phyloP scores from a whole-genome alignment of 2,888 invertebrate genomes.

The Hyposoter dolosus region DNA sequence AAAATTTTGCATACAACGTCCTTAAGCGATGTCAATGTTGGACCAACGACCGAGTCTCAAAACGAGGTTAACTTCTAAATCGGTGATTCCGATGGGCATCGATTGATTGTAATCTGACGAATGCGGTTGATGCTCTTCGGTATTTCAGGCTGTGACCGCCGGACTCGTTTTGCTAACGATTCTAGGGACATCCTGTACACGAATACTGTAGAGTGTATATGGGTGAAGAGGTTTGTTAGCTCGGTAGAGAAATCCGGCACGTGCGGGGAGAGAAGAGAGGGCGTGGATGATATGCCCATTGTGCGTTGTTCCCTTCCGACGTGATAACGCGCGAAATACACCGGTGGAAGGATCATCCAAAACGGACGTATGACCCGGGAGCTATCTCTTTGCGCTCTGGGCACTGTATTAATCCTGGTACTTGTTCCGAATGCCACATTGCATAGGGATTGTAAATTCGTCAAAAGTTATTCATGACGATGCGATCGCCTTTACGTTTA shows the following conservation, averaged over 20 bases:
- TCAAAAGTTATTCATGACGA: not conserved
- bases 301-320: slow-evolving; percentile 40
- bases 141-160: not conserved
- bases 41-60: not conserved
- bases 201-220: not conserved
- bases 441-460: slow-evolving; percentile 35
- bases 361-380: slow-evolving; percentile 47
- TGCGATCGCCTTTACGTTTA: not conserved
- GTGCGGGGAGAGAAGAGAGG: slow-evolving; percentile 1
- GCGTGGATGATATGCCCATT: slow-evolving; percentile 41
- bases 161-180: not conserved
- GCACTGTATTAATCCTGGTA: slow-evolving; percentile 60
- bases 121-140: no score
- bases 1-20: no score
- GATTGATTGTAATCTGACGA: not conserved
- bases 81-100: no score
- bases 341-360: slow-evolving; percentile 51
- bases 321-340: slow-evolving; percentile 48
- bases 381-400: slow-evolving; percentile 59
- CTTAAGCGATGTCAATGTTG: no score
- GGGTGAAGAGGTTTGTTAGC: slow-evolving; percentile 8
- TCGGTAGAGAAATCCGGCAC: slow-evolving; percentile 38
- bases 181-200: slow-evolving; percentile 1
- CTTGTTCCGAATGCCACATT: slow-evolving; percentile 36
- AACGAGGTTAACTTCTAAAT: not conserved